Evolutionary conservation across 1,140 invertebrate species (phyloP), one percentile per base, ranked within the genome.

Genomic region (Ceratitis capitata): DNA sequence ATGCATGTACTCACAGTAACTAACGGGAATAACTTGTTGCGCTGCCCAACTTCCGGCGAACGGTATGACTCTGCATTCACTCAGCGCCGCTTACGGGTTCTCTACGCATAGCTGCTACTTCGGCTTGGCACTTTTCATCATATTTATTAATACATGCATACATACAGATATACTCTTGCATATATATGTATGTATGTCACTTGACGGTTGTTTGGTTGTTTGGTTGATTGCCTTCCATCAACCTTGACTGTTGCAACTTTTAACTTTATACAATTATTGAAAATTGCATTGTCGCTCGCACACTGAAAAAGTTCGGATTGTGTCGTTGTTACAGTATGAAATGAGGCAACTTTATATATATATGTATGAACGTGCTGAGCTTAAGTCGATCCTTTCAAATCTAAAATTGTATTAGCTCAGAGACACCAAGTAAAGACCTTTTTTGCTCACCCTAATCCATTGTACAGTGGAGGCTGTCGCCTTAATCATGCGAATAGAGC

Each of bases 1-100:
- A 78, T 42, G 69, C 69, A 78, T 78, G 39, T n/a, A 45, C 19
- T 78, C 42, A 45, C 42, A 42, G 42, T n/a, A 78, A 23, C 19
- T 78, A 78, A 45, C 42, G 32, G 42, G 39, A 78, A 23, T 78
- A 78, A 45, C 69, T 78, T 78, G 69, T 78, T 45, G 69, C 69
- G 12, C 7, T n/a, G 14, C n/a, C 61, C 16, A 69, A 69, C 32
- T 78, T 78, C n/a, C 69, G 39, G 6, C 39, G 6, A 14, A 7
- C 69, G 64, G 9, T 6, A 32, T n/a, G n/a, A n/a, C 23, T 32
- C 58, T 29, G n/a, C n/a, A n/a, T n/a, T 64, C 58, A 26, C 23
- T 12, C 3, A 32, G 23, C n/a, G n/a, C 32, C 29, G 4, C 58
- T 64, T 64, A 29, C 29, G 29, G 32, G 10, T 32, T 3, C 23